phyloP scores from a whole-genome alignment of 1,140 invertebrate genomes.

The Drosophila pruinosa region DNA sequence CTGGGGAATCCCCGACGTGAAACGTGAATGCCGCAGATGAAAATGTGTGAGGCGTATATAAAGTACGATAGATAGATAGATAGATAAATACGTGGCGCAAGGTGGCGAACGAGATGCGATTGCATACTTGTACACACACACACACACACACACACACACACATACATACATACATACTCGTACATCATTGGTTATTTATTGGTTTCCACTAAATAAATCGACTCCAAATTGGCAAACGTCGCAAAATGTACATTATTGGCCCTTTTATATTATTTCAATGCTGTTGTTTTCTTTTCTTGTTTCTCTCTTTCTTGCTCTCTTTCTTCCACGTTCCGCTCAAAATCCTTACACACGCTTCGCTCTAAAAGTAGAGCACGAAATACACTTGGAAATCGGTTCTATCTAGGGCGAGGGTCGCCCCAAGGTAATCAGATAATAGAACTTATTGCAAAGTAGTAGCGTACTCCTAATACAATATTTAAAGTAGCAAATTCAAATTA shows the following conservation, averaged over 20 bases:
- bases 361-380: conserved; percentile 10
- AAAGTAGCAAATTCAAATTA: no score
- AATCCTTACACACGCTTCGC: conserved; percentile 4
- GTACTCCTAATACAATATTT: no score
- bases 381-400: background rate
- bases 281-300: background rate
- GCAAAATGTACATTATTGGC: conserved; percentile 79
- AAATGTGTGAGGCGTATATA: conserved; percentile 1
- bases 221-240: conserved; percentile 79
- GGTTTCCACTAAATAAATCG: conserved; percentile 79
- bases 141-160: background rate
- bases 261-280: conserved; percentile 7
- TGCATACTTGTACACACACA: background rate
- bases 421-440: no score
- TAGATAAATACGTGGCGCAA: conserved; percentile 15
- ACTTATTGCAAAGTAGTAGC: no score
- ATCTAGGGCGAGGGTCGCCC: background rate
- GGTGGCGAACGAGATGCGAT: conserved; percentile 7
- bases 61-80: conserved; percentile 8
- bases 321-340: conserved; percentile 5
- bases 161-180: conserved; percentile 5
- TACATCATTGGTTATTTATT: conserved; percentile 80
- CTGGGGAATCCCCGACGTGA: conserved; percentile 34
- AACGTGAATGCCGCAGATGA: conserved; percentile 16
- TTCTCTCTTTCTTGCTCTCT: background rate